A percentile compares a stretch with the other conserved stretches of the same genome.
Conservation (phyloP, 2,113 vertebrate species). For the Notarius lentiginosus region DNA sequence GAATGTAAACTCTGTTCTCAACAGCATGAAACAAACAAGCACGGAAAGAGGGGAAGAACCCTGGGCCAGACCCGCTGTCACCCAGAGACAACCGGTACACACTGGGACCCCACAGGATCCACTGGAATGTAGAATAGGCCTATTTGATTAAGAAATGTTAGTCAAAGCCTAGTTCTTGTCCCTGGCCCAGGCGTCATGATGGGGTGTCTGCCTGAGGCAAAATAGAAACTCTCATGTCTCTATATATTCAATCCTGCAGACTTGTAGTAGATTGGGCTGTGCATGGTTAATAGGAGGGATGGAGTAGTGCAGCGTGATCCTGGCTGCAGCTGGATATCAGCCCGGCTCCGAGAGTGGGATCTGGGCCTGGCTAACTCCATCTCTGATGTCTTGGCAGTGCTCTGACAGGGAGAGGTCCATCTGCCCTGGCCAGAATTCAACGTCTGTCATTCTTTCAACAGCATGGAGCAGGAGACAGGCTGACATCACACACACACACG, state of each 20-base stretch:
- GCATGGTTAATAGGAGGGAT: slow-evolving; percentile 28
- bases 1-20: slow-evolving; percentile 56
- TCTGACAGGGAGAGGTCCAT: slow-evolving; percentile 50
- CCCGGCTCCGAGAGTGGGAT: slow-evolving; percentile 39
- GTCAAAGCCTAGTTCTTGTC: neutral
- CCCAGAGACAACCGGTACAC: neutral
- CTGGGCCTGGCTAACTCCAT: slow-evolving; percentile 46
- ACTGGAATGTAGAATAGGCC: neutral
- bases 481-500: slow-evolving; percentile 6
- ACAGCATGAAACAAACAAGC: slow-evolving; percentile 51
- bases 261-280: slow-evolving; percentile 13
- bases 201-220: slow-evolving; percentile 9
- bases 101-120: neutral
- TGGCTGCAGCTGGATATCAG: slow-evolving; percentile 44
- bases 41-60: slow-evolving; percentile 38
- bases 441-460: slow-evolving; percentile 41
- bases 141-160: slow-evolving; percentile 5
- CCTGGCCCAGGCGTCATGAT: neutral
- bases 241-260: slow-evolving; percentile 25
- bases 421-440: slow-evolving; percentile 49
- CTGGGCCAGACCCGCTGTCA: slow-evolving; percentile 5
- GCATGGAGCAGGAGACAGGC: slow-evolving; percentile 6
- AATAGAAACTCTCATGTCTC: slow-evolving; percentile 34
- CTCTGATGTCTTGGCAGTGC: slow-evolving; percentile 44
- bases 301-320: slow-evolving; percentile 11